These are phyloP conservation scores for Oceanites oceanicus DNA, from an alignment of 2,113 vertebrate species.

Conservation along the genomic window DNA sequence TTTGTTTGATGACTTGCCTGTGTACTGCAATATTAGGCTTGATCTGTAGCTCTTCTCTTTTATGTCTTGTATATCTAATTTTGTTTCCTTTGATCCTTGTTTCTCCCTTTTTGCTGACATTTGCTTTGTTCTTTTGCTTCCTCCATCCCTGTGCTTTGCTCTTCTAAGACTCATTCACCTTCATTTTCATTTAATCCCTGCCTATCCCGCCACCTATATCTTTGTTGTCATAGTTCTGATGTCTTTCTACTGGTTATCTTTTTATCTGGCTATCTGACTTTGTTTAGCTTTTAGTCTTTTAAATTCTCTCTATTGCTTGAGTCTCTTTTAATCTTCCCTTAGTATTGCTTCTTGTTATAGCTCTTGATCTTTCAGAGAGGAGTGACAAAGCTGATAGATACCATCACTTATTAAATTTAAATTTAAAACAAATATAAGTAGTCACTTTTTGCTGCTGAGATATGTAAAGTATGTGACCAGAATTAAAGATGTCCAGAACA, in stretches of 20 bases:
- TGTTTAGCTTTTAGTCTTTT: slow-evolving; percentile 47
- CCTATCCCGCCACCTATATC: neutral
- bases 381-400: neutral
- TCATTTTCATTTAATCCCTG: slow-evolving; percentile 35
- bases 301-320: slow-evolving; percentile 13
- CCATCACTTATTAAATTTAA: neutral
- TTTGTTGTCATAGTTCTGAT: slow-evolving; percentile 48
- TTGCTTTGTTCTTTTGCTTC: slow-evolving; percentile 24
- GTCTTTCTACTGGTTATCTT: neutral
- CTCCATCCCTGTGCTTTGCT: neutral
- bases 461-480: neutral
- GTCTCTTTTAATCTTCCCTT: slow-evolving; percentile 53
- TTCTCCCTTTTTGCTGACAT: neutral
- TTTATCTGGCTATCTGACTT: slow-evolving; percentile 44
- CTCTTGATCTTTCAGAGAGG: slow-evolving; percentile 33
- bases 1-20: neutral
- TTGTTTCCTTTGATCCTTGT: slow-evolving; percentile 46
- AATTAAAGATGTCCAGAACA: neutral
- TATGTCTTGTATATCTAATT: slow-evolving; percentile 33
- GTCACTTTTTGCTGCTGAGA: neutral
- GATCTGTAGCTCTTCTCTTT: slow-evolving; percentile 14
- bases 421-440: slow-evolving; percentile 6
- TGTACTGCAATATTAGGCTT: neutral
- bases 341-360: neutral
- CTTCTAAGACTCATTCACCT: neutral